phyloP scores from a whole-genome alignment of 2,113 vertebrate species.

The Panthera leo region DNA sequence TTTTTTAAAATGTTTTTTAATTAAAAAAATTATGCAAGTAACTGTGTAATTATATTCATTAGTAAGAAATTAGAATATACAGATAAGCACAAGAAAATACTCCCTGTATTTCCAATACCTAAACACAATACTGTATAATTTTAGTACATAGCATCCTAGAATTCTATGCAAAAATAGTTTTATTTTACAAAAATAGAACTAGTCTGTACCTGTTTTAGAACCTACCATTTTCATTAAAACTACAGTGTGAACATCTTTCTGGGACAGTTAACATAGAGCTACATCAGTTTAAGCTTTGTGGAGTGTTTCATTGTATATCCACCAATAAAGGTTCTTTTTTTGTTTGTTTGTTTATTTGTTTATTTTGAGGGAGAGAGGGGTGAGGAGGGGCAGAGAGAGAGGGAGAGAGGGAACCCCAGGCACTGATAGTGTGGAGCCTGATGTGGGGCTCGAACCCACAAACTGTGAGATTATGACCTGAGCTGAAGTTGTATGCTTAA shows the following conservation, averaged over 20 bases:
- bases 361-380: too few relatives aligned
- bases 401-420: too few relatives aligned
- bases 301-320: background rate
- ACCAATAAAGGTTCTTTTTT: background rate
- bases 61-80: background rate
- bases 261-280: background rate
- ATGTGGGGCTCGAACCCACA: too few relatives aligned
- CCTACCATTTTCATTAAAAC: background rate
- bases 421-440: too few relatives aligned
- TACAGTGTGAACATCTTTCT: background rate
- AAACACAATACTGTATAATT: background rate
- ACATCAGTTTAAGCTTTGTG: background rate
- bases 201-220: background rate
- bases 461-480: too few relatives aligned
- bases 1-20: background rate
- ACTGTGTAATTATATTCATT: background rate
- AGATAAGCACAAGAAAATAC: background rate
- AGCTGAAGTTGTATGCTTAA: too few relatives aligned
- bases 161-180: slow-evolving; percentile 1
- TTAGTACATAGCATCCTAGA: background rate
- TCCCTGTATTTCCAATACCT: background rate
- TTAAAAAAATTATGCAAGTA: background rate
- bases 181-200: background rate
- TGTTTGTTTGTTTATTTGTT: too few relatives aligned
- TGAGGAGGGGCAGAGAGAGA: too few relatives aligned